A percentile compares a stretch with the other conserved stretches of the same genome.
phyloP scores from a whole-genome alignment of 1,140 invertebrate species.

The Ectropis grisescens region DNA sequence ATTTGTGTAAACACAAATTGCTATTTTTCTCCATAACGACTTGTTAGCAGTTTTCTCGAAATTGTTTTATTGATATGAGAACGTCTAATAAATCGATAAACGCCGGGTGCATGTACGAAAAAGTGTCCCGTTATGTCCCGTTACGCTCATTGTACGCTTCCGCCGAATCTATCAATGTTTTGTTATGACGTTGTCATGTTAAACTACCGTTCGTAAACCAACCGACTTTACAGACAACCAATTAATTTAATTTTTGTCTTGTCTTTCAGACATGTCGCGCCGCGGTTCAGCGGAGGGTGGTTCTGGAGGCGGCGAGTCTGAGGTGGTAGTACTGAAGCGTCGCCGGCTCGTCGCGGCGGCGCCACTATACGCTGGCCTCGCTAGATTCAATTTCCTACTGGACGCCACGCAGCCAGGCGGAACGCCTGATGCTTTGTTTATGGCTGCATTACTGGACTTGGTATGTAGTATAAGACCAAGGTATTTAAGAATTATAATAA shows the following conservation, averaged over 20 bases:
- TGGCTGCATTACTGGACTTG: conserved; percentile 95
- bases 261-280: conserved; percentile 83
- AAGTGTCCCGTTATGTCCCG: no score
- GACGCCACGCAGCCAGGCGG: conserved; percentile 96
- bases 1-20: no score
- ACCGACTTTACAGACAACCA: not conserved
- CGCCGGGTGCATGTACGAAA: no score
- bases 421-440: conserved; percentile 94
- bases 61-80: no score
- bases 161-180: no score
- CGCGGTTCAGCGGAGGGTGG: conserved; percentile 86
- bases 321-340: conserved; percentile 90
- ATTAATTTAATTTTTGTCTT: not conserved
- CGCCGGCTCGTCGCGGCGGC: conserved; percentile 82
- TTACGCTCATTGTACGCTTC: no score
- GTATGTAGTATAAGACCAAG: conserved; percentile 73
- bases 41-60: no score
- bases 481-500: no score
- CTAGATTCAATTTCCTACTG: conserved; percentile 89
- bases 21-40: no score
- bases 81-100: no score
- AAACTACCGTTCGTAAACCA: no score
- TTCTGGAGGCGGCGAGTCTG: conserved; percentile 82
- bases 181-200: no score
- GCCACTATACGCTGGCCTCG: conserved; percentile 84